A percentile compares a stretch with the other conserved stretches of the same genome.
phyloP scores from a whole-genome alignment of 1,140 invertebrate species.

The Nephila pilipes region DNA sequence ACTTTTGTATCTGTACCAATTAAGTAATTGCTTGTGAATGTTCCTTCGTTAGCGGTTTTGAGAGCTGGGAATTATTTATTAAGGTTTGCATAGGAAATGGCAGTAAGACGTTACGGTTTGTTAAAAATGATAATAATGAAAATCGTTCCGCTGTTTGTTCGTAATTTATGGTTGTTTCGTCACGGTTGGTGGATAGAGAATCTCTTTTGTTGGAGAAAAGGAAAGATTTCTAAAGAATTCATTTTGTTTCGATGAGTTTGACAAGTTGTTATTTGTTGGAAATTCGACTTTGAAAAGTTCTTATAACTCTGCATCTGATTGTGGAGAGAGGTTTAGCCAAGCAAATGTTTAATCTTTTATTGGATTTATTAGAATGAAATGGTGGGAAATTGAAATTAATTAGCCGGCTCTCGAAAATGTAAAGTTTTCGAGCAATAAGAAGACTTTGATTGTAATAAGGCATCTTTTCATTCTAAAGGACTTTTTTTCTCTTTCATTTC shows the following conservation, averaged over 20 bases:
- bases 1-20: slow-evolving; percentile 76
- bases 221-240: slow-evolving; percentile 41
- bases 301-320: neutral
- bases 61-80: slow-evolving; percentile 68
- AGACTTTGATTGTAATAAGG: too few species aligned
- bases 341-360: slow-evolving; percentile 35
- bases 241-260: slow-evolving; percentile 50
- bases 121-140: slow-evolving; percentile 66
- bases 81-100: slow-evolving; percentile 37
- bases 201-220: slow-evolving; percentile 30
- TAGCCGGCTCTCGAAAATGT: neutral
- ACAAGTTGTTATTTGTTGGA: slow-evolving; percentile 58
- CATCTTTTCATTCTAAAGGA: too few species aligned
- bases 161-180: slow-evolving; percentile 56
- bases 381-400: slow-evolving; percentile 32
- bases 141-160: slow-evolving; percentile 43
- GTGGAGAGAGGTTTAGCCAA: neutral
- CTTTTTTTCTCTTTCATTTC: too few species aligned
- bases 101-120: slow-evolving; percentile 46
- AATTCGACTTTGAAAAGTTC: slow-evolving; percentile 3
- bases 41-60: slow-evolving; percentile 33
- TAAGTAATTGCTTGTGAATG: slow-evolving; percentile 73
- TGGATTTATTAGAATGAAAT: slow-evolving; percentile 23
- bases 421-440: neutral
- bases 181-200: neutral